Conservation (phyloP, 2,888 invertebrate genomes). For the Sphaerophoria taeniata region DNA sequence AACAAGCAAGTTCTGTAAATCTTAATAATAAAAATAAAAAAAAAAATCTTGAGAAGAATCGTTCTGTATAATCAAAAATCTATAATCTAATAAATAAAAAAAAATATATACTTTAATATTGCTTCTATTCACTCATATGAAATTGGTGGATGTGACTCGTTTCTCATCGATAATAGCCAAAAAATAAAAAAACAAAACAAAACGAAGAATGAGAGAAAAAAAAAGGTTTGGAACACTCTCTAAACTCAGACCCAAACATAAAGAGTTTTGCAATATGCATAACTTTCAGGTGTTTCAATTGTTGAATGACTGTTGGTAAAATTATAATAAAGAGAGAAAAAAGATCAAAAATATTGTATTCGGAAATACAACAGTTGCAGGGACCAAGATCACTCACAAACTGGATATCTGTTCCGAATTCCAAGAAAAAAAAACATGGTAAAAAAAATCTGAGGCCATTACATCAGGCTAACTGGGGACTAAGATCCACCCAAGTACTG, state of each 20-base stretch:
- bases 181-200: background rate
- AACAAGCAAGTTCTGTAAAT: too few relatives aligned
- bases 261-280: background rate
- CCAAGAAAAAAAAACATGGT: background rate
- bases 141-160: constrained; percentile 7
- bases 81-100: too few relatives aligned
- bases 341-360: background rate
- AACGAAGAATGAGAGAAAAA: background rate
- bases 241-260: background rate
- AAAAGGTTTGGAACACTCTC: background rate
- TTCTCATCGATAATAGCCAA: background rate
- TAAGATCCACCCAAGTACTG: constrained; percentile 7
- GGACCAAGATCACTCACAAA: constrained; percentile 11
- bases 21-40: too few relatives aligned
- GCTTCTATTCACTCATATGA: too few relatives aligned
- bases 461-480: constrained; percentile 17
- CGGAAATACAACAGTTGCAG: background rate
- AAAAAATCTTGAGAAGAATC: too few relatives aligned
- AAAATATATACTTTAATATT: too few relatives aligned
- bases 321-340: background rate
- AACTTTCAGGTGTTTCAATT: background rate
- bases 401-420: background rate
- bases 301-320: background rate
- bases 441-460: background rate
- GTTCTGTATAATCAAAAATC: too few relatives aligned